A percentile compares a stretch with the other conserved stretches of the same genome.
These are phyloP conservation scores for Punctoribates punctum DNA, from an alignment of 2,888 invertebrate species.

Conservation along the genomic window DNA sequence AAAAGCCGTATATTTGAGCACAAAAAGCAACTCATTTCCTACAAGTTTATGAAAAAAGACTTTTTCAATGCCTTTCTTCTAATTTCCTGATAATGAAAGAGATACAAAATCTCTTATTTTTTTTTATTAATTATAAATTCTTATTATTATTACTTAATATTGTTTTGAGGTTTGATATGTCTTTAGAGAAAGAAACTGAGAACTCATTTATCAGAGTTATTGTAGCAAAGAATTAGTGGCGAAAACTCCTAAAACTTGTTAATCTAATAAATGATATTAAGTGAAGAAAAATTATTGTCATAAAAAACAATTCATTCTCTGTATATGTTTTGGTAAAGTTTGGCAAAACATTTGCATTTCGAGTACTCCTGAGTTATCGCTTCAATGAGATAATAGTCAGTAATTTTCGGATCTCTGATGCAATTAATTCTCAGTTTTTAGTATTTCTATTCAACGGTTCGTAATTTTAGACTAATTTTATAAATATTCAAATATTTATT, in stretches of 20 bases:
- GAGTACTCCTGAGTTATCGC: neutral
- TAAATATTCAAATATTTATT: no score
- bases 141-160: neutral
- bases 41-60: no score
- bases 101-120: no score
- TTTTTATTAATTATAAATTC: neutral
- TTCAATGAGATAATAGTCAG: neutral
- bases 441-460: no score
- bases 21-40: no score
- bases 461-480: no score
- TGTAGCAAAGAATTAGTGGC: constrained; percentile 9
- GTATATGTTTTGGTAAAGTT: neutral
- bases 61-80: no score
- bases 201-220: neutral
- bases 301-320: neutral
- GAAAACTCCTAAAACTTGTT: neutral
- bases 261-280: constrained; percentile 4
- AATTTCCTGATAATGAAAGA: no score
- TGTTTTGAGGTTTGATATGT: neutral
- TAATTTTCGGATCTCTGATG: neutral
- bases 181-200: neutral
- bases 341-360: neutral
- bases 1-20: no score
- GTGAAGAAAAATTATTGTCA: neutral
- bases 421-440: constrained; percentile 1